Percentiles rank a stretch among this genome's conserved stretches.
These are phyloP conservation scores for Motacilla alba DNA, from an alignment of 2,113 vertebrate species.

Conservation along the genomic window DNA sequence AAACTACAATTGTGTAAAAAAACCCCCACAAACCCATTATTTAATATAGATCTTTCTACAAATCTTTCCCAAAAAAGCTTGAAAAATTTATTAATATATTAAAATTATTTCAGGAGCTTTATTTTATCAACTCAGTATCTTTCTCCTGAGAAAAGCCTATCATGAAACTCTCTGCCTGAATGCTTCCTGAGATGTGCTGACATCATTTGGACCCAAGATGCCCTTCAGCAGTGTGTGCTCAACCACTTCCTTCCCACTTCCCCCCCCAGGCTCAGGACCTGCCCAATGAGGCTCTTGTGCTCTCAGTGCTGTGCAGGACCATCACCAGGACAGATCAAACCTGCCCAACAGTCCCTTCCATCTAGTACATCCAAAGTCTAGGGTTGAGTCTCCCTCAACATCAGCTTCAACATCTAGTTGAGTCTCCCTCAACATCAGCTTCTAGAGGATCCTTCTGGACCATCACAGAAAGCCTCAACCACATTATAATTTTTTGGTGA, in stretches of 20 bases:
- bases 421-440: background rate
- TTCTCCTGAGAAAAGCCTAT: background rate
- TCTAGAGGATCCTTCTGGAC: background rate
- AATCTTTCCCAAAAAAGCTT: background rate
- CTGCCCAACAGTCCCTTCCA: background rate
- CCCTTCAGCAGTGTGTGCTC: background rate
- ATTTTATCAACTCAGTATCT: background rate
- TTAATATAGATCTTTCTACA: background rate
- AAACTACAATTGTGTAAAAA: background rate
- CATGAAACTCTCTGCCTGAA: background rate
- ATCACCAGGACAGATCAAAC: background rate
- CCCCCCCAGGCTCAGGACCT: background rate
- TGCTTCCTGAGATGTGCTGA: background rate
- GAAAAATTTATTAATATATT: background rate
- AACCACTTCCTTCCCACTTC: background rate
- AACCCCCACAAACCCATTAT: rapidly evolving
- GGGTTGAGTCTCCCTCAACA: background rate
- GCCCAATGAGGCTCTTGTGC: background rate
- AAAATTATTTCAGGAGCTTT: background rate
- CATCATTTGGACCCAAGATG: background rate
- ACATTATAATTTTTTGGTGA: background rate
- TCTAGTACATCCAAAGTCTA: background rate
- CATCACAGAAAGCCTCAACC: background rate
- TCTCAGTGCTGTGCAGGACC: background rate
- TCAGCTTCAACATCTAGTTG: no score